Evolutionary conservation across 2,797 vertebrate species (phyloP).

Genomic region (Channa striata): DNA sequence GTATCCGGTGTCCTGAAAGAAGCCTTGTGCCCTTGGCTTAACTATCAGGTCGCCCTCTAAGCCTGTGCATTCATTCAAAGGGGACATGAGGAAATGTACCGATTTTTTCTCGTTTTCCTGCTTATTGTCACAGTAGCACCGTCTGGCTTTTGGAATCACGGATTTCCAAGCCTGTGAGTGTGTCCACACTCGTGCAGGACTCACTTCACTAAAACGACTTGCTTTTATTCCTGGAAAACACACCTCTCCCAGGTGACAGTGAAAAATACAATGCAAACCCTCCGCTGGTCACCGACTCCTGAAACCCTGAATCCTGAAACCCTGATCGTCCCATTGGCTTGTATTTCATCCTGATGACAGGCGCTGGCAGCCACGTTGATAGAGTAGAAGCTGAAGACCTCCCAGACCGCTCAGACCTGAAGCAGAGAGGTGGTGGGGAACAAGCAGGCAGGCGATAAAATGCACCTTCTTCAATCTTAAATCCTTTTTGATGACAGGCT

Average conservation of each 20-base stretch:
- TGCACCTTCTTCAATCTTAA: constrained; percentile 49
- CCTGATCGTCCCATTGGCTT: constrained; percentile 41
- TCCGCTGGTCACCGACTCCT: constrained; percentile 49
- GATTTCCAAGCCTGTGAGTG: neutral
- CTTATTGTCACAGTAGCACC: neutral
- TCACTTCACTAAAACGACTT: neutral
- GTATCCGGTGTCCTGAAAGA: constrained; percentile 30
- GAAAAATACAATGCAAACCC: constrained; percentile 15
- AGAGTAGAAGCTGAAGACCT: constrained; percentile 65
- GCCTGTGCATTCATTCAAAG: constrained; percentile 1
- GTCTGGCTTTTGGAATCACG: neutral
- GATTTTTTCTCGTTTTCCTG: neutral
- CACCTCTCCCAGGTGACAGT: constrained; percentile 3
- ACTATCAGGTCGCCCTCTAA: constrained; percentile 7
- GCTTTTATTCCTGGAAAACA: constrained; percentile 4
- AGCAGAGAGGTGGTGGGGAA: constrained; percentile 21
- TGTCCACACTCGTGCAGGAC: neutral
- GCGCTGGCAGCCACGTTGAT: constrained; percentile 61
- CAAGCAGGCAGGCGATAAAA: constrained; percentile 29
- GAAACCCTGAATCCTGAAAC: constrained; percentile 57
- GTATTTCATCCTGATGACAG: constrained; percentile 62
- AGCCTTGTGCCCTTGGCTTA: neutral
- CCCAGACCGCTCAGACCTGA: constrained; percentile 41
- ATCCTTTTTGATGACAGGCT: constrained; percentile 32
- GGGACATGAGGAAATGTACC: neutral